These are phyloP conservation scores for Hemithea aestivaria DNA, from an alignment of 2,888 invertebrate genomes.

Conservation along the genomic window DNA sequence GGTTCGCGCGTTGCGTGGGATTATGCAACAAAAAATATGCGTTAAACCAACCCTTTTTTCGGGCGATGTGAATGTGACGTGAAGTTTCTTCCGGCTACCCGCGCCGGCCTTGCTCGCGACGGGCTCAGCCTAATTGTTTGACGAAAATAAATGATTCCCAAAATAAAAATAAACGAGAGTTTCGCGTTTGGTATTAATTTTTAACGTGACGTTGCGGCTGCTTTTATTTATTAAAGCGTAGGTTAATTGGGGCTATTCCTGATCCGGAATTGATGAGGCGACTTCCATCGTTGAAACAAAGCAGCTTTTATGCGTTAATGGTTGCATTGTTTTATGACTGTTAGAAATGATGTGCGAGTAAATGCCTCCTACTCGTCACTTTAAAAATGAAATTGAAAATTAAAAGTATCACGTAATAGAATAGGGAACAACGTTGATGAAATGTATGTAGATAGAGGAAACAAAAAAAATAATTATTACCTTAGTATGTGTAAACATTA, in stretches of 20 bases:
- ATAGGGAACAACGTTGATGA: slow-evolving; percentile 47
- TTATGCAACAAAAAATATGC: slow-evolving; percentile 67
- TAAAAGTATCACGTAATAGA: slow-evolving; percentile 47
- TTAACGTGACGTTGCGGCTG: slow-evolving; percentile 57
- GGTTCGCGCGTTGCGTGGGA: slow-evolving; percentile 52
- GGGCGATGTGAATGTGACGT: slow-evolving; percentile 57
- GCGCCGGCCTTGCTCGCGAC: slow-evolving; percentile 55
- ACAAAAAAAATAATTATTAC: slow-evolving; percentile 57
- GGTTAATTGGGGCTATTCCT: slow-evolving; percentile 37
- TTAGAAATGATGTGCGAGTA: slow-evolving; percentile 11
- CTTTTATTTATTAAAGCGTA: slow-evolving; percentile 44
- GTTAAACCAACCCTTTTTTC: slow-evolving; percentile 66
- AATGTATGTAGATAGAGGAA: slow-evolving; percentile 43
- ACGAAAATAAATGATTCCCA: slow-evolving; percentile 76
- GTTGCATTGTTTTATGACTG: slow-evolving; percentile 17
- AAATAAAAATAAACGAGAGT: slow-evolving; percentile 75
- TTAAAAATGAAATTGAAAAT: slow-evolving; percentile 33
- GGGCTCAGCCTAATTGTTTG: slow-evolving; percentile 70
- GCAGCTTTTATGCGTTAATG: slow-evolving; percentile 17
- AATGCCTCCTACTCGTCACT: slow-evolving; percentile 18
- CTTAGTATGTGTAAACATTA: slow-evolving; percentile 66
- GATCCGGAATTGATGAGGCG: slow-evolving; percentile 21
- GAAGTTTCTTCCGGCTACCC: slow-evolving; percentile 63
- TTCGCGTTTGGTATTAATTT: slow-evolving; percentile 70
- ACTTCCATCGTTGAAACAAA: slow-evolving; percentile 19